Percentiles rank a stretch among this genome's conserved stretches.
These are phyloP conservation scores for Anabacerthia variegaticeps DNA, from an alignment of 2,797 vertebrate species.

Conservation along the genomic window DNA sequence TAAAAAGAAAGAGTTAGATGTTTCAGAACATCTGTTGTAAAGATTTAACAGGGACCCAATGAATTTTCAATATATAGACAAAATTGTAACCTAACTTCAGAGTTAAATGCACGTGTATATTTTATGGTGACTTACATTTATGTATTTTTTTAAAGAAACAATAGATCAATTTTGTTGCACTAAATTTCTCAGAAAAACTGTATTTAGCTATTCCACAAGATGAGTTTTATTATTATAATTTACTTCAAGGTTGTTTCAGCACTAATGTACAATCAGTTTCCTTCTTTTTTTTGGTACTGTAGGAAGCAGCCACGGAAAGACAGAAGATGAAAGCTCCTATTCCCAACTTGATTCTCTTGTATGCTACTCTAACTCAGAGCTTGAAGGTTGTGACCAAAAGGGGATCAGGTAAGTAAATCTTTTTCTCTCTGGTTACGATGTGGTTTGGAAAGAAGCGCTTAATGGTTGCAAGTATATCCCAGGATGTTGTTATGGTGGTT, in stretches of 20 bases:
- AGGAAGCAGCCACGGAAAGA: conserved; percentile 77
- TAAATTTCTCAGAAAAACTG: neutral
- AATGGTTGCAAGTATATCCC: neutral
- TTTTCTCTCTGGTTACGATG: neutral
- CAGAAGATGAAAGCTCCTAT: conserved; percentile 94
- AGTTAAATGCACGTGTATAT: neutral
- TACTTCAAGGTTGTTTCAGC: neutral
- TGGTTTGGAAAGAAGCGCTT: neutral
- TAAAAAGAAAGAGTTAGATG: neutral
- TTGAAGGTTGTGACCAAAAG: conserved; percentile 96
- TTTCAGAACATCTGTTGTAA: neutral
- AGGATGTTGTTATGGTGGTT: neutral
- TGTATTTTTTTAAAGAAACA: neutral
- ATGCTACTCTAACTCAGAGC: conserved; percentile 88
- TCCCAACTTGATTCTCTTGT: conserved; percentile 92
- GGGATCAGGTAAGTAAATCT: conserved; percentile 90
- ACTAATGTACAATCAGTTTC: neutral
- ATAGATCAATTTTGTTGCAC: neutral
- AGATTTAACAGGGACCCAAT: neutral
- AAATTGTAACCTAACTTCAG: neutral
- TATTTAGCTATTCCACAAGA: neutral
- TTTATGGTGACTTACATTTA: neutral
- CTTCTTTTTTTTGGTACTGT: conserved; percentile 11
- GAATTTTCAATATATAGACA: neutral
- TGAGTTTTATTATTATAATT: neutral